These are phyloP conservation scores for Trigoniulus corallinus DNA, from an alignment of 1,140 invertebrate genomes.

Conservation along the genomic window DNA sequence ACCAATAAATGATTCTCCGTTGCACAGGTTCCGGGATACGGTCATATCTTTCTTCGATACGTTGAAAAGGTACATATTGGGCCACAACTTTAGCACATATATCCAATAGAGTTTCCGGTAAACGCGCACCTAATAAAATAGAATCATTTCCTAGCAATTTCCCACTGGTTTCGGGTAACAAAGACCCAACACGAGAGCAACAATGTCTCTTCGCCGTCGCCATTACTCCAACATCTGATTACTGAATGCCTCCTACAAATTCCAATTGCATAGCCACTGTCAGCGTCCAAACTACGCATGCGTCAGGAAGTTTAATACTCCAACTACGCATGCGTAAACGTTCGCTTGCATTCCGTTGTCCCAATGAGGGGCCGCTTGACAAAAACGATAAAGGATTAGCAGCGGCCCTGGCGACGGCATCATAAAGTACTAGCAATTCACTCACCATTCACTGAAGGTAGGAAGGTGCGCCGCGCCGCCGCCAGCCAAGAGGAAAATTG, in stretches of 20 bases:
- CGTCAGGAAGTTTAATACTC: conserved; percentile 15
- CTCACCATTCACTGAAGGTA: no score
- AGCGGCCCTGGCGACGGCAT: no score
- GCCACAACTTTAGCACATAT: conserved; percentile 67
- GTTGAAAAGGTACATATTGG: conserved; percentile 64
- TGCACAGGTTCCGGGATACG: conserved; percentile 75
- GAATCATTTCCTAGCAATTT: conserved; percentile 15
- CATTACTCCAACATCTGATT: conserved; percentile 27
- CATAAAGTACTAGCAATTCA: no score
- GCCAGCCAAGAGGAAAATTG: no score
- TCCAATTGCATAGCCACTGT: conserved; percentile 2
- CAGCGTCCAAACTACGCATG: conserved; percentile 19
- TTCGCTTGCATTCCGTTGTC: conserved; percentile 11
- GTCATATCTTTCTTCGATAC: conserved; percentile 67
- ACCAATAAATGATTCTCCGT: conserved; percentile 70
- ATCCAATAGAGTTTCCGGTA: conserved; percentile 46
- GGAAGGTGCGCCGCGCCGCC: no score
- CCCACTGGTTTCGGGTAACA: conserved; percentile 13
- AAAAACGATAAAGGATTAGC: no score
- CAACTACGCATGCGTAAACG: conserved; percentile 13
- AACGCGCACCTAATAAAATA: conserved; percentile 17
- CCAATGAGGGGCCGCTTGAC: no score
- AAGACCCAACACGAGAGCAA: conserved; percentile 18
- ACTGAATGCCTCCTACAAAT: no score
- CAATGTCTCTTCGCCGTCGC: conserved; percentile 28